These are phyloP conservation scores for Nymphalis urticae DNA, from an alignment of 2,888 invertebrate genomes.

Conservation along the genomic window DNA sequence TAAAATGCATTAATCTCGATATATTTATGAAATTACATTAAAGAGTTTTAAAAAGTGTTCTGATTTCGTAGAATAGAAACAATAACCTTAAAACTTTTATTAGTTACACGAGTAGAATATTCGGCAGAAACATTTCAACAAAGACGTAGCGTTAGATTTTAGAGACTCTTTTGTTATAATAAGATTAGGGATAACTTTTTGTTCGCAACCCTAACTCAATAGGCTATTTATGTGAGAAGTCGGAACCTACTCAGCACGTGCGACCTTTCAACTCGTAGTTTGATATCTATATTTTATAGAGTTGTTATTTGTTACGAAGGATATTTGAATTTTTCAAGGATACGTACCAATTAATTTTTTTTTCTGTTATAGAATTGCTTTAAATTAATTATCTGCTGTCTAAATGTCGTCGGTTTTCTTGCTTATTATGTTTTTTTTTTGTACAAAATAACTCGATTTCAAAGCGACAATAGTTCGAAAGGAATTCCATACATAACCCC, in stretches of 20 bases:
- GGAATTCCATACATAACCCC: conserved; percentile 8
- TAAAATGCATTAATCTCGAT: too few species aligned
- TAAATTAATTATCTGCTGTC: not conserved
- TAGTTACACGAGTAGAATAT: too few species aligned
- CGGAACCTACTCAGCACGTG: not conserved
- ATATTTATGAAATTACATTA: too few species aligned
- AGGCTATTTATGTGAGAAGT: conserved; percentile 1
- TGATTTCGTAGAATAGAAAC: too few species aligned
- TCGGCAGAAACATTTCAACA: too few species aligned
- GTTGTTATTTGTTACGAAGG: too few species aligned
- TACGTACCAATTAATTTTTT: not conserved
- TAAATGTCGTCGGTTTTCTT: not conserved
- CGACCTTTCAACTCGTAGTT: not conserved
- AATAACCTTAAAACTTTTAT: too few species aligned
- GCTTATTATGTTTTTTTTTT: not conserved
- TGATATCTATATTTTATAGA: too few species aligned
- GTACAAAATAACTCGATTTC: not conserved
- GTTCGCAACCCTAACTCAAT: not conserved
- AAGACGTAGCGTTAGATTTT: too few species aligned
- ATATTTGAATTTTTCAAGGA: too few species aligned
- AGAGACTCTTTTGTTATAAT: too few species aligned
- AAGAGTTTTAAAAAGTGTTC: too few species aligned
- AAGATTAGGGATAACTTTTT: not conserved
- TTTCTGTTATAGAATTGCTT: not conserved
- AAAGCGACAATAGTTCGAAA: conserved; percentile 8